Conservation (phyloP, 2,888 invertebrate genomes). For the Sympetrum striolatum region DNA sequence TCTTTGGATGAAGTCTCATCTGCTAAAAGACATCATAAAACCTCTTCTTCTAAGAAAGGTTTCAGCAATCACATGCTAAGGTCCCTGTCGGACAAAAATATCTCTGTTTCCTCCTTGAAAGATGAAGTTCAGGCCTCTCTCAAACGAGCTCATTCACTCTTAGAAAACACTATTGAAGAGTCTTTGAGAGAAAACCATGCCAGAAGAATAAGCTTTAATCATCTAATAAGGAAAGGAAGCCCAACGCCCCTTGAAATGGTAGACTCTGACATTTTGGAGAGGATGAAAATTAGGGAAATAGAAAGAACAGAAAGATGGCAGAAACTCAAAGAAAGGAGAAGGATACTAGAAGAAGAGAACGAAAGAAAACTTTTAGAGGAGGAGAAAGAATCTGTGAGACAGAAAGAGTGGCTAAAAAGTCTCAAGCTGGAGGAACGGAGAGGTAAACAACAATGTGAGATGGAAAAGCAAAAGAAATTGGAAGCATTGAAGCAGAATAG, state of each 20-base stretch:
- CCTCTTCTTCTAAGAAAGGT: background rate
- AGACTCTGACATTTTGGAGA: background rate
- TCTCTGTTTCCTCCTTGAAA: background rate
- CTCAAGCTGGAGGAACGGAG: conserved; percentile 45
- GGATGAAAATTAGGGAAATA: background rate
- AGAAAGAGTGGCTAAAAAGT: conserved; percentile 68
- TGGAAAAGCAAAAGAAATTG: conserved; percentile 54
- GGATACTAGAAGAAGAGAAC: conserved; percentile 67
- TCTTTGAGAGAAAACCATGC: background rate
- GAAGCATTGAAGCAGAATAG: conserved; percentile 58
- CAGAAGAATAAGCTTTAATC: background rate
- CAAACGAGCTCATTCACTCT: background rate
- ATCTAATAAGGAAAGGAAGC: background rate
- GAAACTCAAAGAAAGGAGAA: background rate
- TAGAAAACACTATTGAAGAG: background rate
- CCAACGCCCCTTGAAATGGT: background rate
- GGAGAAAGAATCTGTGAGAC: conserved; percentile 67
- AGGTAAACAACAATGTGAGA: conserved; percentile 65
- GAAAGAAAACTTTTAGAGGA: conserved; percentile 66
- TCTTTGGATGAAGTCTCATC: background rate
- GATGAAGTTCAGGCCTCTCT: background rate
- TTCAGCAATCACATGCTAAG: background rate
- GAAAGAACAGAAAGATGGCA: background rate
- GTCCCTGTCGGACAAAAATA: background rate
- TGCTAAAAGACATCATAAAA: background rate